Base-by-base conservation (phyloP, 2,113 vertebrate genomes). In the Perognathus longimembris region DNA sequence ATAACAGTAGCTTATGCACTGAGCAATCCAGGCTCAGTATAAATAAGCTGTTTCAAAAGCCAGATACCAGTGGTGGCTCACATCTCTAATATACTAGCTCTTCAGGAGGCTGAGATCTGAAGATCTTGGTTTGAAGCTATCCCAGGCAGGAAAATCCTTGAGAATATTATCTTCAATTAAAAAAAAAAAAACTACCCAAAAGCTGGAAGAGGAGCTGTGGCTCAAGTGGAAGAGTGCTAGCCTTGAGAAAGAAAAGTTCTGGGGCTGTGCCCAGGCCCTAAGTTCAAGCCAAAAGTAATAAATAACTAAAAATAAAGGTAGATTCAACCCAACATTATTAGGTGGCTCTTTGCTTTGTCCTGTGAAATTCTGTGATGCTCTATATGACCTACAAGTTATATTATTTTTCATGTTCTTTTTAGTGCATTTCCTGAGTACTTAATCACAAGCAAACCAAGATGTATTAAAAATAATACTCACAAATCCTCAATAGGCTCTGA, bases 381-480 rank as follows among this genome's bases (percentile, higher is more conserved):
- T 74, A 2, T 22, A 6, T 20, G 73, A 59, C 57, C 61, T 54
- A 12, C 17, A 14, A n/a, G 6, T 79, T 93, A 22, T 34, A 42
- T 24, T 70, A 36, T 85, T 77, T 70, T 18, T 69, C 8, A 63
- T 21, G 73, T 79, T 38, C 14, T 82, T 90, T 93, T 50, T 83
- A 83, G 34, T 36, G 57, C 14, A 32, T 20, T 85, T 88, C 26
- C 40, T 95, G 91, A 59, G 12, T 70, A 40, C 61, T 93, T 83
- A 63, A 88, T 94, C 88, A 54, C 74, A 96, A 92, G 75, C 45
- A 95, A 93, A 92, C 77, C 95, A 69, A 97, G 95, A 67, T 0
- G 0, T 61, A 61, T 67, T 89, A 26, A 77, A n/a, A 91, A 93
- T 90, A 75, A 79, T 42, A 73, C 50, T 91, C 12, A 0, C 86